Conservation (phyloP, 2,888 invertebrate genomes). For the Sphecodes monilicornis region DNA sequence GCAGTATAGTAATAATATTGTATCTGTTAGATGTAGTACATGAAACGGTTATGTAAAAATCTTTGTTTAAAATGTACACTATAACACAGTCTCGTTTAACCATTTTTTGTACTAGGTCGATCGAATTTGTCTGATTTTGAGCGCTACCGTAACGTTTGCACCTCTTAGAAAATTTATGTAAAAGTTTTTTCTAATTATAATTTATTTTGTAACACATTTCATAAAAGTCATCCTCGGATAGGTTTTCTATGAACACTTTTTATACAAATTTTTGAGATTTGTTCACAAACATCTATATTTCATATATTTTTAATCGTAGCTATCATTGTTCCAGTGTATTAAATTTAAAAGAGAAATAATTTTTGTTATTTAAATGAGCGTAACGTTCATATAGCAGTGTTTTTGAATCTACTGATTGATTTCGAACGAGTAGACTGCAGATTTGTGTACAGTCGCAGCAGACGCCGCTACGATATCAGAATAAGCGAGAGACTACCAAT, state of each 20-base stretch:
- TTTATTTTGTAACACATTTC: neutral
- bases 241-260: neutral
- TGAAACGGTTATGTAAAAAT: neutral
- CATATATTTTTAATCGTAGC: no score
- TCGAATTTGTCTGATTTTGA: neutral
- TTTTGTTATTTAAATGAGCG: no score
- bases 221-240: neutral
- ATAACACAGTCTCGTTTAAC: neutral
- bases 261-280: neutral
- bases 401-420: no score
- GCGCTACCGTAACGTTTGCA: neutral
- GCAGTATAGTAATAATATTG: neutral
- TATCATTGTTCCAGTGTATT: no score
- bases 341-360: no score
- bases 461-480: no score
- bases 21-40: neutral
- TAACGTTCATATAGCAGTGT: no score
- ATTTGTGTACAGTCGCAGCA: no score
- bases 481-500: neutral
- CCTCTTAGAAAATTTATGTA: neutral
- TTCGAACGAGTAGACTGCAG: no score
- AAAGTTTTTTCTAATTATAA: neutral
- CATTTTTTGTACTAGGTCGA: neutral
- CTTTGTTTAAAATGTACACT: neutral
- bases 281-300: neutral